A percentile compares a stretch with the other conserved stretches of the same genome.
These are phyloP conservation scores for Drosophila pruinosa DNA, from an alignment of 1,140 invertebrate species.

Conservation along the genomic window DNA sequence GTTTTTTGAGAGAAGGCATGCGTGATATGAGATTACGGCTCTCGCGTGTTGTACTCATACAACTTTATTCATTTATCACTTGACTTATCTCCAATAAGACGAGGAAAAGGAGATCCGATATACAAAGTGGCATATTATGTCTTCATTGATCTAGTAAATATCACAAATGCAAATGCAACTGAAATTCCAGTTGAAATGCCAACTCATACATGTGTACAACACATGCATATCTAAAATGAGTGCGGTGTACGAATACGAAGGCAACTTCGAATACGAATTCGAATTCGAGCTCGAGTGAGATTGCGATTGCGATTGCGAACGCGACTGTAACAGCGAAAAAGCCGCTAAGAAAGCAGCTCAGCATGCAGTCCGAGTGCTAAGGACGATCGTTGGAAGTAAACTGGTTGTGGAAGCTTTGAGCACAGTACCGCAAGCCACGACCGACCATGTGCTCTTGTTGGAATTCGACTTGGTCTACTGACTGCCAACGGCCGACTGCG, in stretches of 20 bases:
- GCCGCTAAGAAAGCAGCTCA: background rate
- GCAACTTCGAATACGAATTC: background rate
- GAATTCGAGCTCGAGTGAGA: background rate
- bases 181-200: background rate
- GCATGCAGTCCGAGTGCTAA: slow-evolving; percentile 51
- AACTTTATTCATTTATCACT: background rate
- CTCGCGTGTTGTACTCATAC: too few species aligned
- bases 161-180: too few species aligned
- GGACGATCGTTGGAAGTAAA: slow-evolving; percentile 70
- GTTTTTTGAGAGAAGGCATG: background rate
- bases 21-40: background rate
- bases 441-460: slow-evolving; percentile 39
- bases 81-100: background rate
- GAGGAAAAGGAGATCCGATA: background rate
- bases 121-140: too few species aligned
- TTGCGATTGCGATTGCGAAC: background rate
- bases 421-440: slow-evolving; percentile 19
- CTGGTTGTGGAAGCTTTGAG: slow-evolving; percentile 61
- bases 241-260: too few species aligned
- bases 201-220: too few species aligned
- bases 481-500: slow-evolving; percentile 7
- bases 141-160: too few species aligned
- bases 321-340: background rate
- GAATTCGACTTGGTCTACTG: background rate
- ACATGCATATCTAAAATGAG: too few species aligned